Evolutionary conservation across 2,113 vertebrate species (phyloP), one percentile per base, ranked within the genome.

Genomic region (Myiozetetes cayanensis): DNA sequence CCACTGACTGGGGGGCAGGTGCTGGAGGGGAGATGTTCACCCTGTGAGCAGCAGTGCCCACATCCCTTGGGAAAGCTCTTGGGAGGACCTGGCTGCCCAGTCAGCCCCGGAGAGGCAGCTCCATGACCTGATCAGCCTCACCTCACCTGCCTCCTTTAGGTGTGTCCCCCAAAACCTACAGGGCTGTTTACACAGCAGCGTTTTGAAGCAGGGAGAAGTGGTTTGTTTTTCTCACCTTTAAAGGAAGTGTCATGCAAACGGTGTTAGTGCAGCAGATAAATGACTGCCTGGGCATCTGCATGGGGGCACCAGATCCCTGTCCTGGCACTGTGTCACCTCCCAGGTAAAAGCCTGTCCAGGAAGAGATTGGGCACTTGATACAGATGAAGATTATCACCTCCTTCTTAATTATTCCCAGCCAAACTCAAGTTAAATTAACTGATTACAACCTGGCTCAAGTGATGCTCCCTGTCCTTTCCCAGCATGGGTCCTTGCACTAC

Each of bases 311-410:
- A 84, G 27, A 73, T 33, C 80, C n/a, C 44, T 41, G 35, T 59
- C 89, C 65, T 49, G 76, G 65, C 81, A 70, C 44, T 4, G 55
- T 81, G 52, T 78, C 89, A 71, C 77, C 58, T 89, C 87, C 87
- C 84, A 79, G 66, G 78, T 68, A 85, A 94, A 93, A 88, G 47
- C 62, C 55, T 75, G 86, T 28, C 41, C 80, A 70, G 89, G 89
- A 97, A 70, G 93, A 94, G 94, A 94, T 94, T 30, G 53, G 84
- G 80, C 56, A 41, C 49, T 81, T 72, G 94, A 96, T 95, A 95
- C 0, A 8, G 37, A 87, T 52, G 89, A 85, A 92, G 85, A 94
- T 93, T 96, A 87, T 89, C 94, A 65, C 89, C 74, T 87, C 49
- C 77, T 89, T 79, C 91, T 95, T 93, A 90, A 94, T 82, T 84